phyloP scores from a whole-genome alignment of 1,140 invertebrate genomes.

The Chrysomallon squamiferum region DNA sequence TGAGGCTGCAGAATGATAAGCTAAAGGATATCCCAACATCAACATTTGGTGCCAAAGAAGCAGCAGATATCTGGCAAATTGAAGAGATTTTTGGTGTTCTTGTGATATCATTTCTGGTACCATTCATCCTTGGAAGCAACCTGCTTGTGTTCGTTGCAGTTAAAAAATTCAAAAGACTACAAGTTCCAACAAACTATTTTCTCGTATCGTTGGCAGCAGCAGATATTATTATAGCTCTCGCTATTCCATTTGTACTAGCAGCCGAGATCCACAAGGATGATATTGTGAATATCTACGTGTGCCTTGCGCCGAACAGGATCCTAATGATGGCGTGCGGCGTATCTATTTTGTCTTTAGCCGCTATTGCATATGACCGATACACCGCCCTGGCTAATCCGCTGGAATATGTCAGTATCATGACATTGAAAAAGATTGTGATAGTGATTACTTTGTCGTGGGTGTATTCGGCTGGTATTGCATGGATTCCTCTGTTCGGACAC shows the following conservation, averaged over 20 bases:
- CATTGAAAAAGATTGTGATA: slow-evolving; percentile 69
- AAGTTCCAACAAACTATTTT: slow-evolving; percentile 92
- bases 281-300: slow-evolving; percentile 52
- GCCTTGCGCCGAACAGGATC: slow-evolving; percentile 70
- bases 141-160: slow-evolving; percentile 53
- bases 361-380: slow-evolving; percentile 73
- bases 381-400: slow-evolving; percentile 72
- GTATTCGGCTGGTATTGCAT: slow-evolving; percentile 68
- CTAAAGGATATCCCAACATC: not conserved
- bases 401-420: slow-evolving; percentile 70
- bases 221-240: slow-evolving; percentile 86
- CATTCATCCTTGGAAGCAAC: slow-evolving; percentile 82
- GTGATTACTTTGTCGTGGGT: slow-evolving; percentile 71
- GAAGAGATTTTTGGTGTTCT: slow-evolving; percentile 33
- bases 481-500: slow-evolving; percentile 67
- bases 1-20: too few species aligned
- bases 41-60: not conserved
- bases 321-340: slow-evolving; percentile 72
- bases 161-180: slow-evolving; percentile 76
- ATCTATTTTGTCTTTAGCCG: slow-evolving; percentile 71
- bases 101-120: slow-evolving; percentile 70
- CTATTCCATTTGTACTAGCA: slow-evolving; percentile 34
- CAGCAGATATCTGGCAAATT: slow-evolving; percentile 11
- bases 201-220: slow-evolving; percentile 86
- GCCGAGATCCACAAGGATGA: slow-evolving; percentile 23